Percentiles rank a stretch among this genome's conserved stretches.
Conservation (phyloP, 2,113 vertebrate genomes). For the Motacilla alba region DNA sequence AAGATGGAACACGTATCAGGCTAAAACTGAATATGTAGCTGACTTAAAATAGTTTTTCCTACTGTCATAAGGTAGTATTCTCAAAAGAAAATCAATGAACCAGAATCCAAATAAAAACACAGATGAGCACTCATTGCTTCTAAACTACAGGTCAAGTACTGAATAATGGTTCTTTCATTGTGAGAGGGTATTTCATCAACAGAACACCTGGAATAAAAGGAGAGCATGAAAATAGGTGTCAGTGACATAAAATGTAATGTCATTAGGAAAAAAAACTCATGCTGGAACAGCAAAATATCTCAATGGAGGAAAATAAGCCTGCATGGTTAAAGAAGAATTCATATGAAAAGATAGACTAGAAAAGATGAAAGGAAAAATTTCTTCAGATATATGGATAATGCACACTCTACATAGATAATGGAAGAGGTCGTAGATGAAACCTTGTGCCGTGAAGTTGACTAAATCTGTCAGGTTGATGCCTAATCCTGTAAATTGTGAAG, state of each 20-base stretch:
- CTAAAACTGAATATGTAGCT: not conserved
- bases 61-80: not conserved
- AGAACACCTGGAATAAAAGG: not conserved
- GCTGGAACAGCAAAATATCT: not conserved
- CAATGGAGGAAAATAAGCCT: accelerated
- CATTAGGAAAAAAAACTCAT: not conserved
- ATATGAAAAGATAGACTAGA: not conserved
- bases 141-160: not conserved
- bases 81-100: not conserved
- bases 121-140: not conserved
- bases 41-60: not conserved
- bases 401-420: not conserved
- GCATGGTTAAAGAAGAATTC: not conserved
- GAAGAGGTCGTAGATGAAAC: not conserved
- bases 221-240: not conserved
- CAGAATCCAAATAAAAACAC: not conserved
- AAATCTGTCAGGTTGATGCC: not conserved
- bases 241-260: not conserved
- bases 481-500: not conserved
- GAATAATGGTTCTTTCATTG: not conserved
- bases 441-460: not conserved
- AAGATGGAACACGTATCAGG: not conserved
- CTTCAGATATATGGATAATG: not conserved
- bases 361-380: not conserved
- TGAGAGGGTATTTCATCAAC: not conserved